phyloP scores from a whole-genome alignment of 2,888 invertebrate species.

The Watsonalla cultraria region DNA sequence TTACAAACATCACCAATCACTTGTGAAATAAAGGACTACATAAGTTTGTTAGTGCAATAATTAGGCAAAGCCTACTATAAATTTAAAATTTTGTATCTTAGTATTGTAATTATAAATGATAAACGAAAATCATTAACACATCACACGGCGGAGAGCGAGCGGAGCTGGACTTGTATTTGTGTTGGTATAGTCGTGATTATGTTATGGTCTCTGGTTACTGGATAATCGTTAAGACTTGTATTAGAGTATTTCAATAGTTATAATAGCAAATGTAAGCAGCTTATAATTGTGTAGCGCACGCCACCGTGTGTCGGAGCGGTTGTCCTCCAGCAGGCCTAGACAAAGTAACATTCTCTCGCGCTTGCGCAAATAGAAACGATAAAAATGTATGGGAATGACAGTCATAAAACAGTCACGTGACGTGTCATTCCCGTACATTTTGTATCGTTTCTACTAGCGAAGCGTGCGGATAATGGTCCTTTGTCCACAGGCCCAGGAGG shows the following conservation, averaged over 20 bases:
- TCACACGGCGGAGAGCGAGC: conserved; percentile 24
- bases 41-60: conserved; percentile 75
- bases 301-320: conserved; percentile 12
- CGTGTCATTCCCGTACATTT: too few relatives aligned
- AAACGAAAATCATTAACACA: conserved; percentile 21
- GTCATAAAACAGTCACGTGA: too few relatives aligned
- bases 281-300: conserved; percentile 25
- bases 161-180: conserved; percentile 30
- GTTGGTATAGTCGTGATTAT: conserved; percentile 16
- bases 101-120: conserved; percentile 59
- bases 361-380: too few relatives aligned
- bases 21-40: conserved; percentile 59
- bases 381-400: too few relatives aligned
- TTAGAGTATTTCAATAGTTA: conserved; percentile 30
- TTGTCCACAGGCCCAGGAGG: too few relatives aligned
- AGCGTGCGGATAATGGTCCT: too few relatives aligned
- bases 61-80: conserved; percentile 74
- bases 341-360: too few relatives aligned
- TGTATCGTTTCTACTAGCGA: too few relatives aligned
- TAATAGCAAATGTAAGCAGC: conserved; percentile 41
- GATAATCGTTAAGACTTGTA: conserved; percentile 37
- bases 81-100: conserved; percentile 66
- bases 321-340: too few relatives aligned
- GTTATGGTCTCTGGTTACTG: conserved; percentile 26
- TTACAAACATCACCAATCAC: conserved; percentile 54